phyloP scores from a whole-genome alignment of 35 echinoderm and acorn worm species.

The Ophioderma brevispina region DNA sequence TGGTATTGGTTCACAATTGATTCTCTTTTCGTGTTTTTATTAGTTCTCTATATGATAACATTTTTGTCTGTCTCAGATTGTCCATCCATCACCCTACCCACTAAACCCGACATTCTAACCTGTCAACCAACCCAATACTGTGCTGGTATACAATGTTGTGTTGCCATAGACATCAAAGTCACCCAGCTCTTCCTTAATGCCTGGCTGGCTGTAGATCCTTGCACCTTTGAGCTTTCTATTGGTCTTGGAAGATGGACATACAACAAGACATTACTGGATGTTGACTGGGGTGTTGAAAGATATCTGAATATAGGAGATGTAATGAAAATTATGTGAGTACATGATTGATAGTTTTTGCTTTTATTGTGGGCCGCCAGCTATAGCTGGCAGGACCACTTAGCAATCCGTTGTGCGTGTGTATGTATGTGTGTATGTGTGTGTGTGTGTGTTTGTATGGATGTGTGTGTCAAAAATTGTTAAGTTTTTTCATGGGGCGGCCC shows the following conservation, averaged over 20 bases:
- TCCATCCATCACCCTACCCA: not conserved
- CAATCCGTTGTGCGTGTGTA: too few species aligned
- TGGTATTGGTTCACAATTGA: not conserved
- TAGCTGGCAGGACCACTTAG: too few species aligned
- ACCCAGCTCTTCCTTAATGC: not conserved
- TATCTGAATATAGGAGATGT: not conserved
- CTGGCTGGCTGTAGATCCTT: conserved; percentile 4
- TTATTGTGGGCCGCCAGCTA: too few species aligned
- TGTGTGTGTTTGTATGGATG: too few species aligned
- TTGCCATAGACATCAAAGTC: conserved; percentile 12
- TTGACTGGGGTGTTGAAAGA: conserved; percentile 30
- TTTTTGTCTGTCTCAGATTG: not conserved
- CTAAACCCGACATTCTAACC: not conserved
- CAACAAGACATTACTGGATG: not conserved
- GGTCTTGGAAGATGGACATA: conserved; percentile 26
- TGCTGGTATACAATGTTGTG: conserved; percentile 4
- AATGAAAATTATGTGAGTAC: not conserved
- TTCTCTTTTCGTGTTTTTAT: not conserved
- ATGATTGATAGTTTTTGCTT: not conserved
- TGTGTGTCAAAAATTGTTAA: too few species aligned
- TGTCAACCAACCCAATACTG: not conserved
- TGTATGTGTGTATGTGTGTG: too few species aligned
- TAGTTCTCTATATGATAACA: not conserved
- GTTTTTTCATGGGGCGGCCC: too few species aligned
- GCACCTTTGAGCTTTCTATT: conserved; percentile 12